These are phyloP conservation scores for Parnassius glacialis DNA, from an alignment of 2,888 invertebrate genomes.

Conservation along the genomic window DNA sequence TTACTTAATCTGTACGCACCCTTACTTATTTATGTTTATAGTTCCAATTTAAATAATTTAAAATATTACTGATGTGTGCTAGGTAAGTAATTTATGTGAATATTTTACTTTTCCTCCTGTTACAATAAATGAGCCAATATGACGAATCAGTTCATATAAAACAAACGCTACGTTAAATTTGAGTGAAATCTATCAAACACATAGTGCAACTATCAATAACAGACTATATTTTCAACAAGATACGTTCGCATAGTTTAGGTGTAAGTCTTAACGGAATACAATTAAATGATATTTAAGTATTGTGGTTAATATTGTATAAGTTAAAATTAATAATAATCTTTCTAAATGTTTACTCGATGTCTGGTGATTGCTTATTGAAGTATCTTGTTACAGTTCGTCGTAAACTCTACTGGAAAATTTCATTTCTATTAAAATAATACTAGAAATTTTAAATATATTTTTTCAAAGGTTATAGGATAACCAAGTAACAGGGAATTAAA, in stretches of 20 bases:
- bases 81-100: no score
- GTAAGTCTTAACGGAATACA: background rate
- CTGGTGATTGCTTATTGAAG: slow-evolving; percentile 11
- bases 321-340: slow-evolving; percentile 1
- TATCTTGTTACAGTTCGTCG: background rate
- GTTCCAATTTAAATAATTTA: no score
- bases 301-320: background rate
- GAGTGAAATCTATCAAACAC: slow-evolving; percentile 36
- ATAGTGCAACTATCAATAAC: slow-evolving; percentile 47
- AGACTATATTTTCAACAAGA: slow-evolving; percentile 36
- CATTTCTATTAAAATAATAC: slow-evolving; percentile 13
- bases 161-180: background rate
- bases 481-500: slow-evolving; percentile 38
- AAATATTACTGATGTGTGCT: no score
- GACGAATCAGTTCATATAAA: background rate
- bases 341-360: slow-evolving; percentile 18
- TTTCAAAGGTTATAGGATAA: slow-evolving; percentile 31
- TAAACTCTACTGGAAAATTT: slow-evolving; percentile 1
- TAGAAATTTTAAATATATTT: background rate
- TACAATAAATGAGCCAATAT: background rate
- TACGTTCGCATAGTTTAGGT: background rate
- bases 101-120: background rate
- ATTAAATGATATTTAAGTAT: background rate
- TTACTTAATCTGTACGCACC: no score
- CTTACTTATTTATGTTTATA: no score